Base-by-base conservation (phyloP, 1,140 invertebrate species). In the Akabosia matsudoensis region DNA sequence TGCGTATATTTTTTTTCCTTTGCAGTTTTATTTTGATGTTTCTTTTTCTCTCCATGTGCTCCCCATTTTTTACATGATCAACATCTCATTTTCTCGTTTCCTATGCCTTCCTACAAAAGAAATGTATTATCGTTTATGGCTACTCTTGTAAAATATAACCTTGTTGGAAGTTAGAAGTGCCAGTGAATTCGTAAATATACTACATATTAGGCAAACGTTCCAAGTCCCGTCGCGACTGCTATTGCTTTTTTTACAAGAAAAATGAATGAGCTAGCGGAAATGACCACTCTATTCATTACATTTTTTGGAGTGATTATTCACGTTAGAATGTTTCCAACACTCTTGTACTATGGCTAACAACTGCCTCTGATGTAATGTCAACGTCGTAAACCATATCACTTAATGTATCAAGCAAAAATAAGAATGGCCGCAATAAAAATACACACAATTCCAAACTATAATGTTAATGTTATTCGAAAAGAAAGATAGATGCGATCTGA, bases 241-340 rank as follows among this genome's bases (percentile, higher is more conserved):
- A 10, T 61, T 24, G 37, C 14, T 22, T 61, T 13, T 61, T 7
- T 14, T 14, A 61, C 54, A 24, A 24, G 24, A 22, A 61, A 61
- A 67, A 67, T 67, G 61, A 67, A 67, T 67, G 61, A 67, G 30
- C 61, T 16, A 67, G 30, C 61, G 61, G 61, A 67, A 67, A 67
- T 67, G 28, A n/a, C 61, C 30, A 67, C 31, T 67, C 61, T 31
- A 67, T 67, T 67, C 61, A 67, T 67, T 67, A 67, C 31, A 10
- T 31, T 28, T 67, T 30, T 30, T 67, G 61, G 28, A 31, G 7
- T 18, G 37, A 45, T 45, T 45, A 45, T 45, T 45, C 37, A 45
- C 18, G 18, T 45, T 7, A 45, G n/a, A 45, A 10, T 45, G 37
- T 45, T 45, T n/a, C n/a, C n/a, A n/a, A n/a, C n/a, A n/a, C n/a